Evolutionary conservation across 2,113 vertebrate genomes (phyloP).

Genomic region (Chaetorhynchus papuensis): DNA sequence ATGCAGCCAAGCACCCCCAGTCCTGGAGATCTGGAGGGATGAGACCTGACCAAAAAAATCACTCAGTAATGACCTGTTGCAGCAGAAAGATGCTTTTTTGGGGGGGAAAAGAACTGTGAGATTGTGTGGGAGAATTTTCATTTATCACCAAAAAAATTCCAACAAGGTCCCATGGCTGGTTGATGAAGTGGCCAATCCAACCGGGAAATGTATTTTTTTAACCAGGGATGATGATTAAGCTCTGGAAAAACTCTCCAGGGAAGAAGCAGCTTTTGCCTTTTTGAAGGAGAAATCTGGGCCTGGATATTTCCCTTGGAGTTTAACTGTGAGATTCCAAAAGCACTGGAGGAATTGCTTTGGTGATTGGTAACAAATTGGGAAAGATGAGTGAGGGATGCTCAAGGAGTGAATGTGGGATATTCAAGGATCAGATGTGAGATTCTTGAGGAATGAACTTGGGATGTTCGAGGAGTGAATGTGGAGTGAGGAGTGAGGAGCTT

Average conservation of each 20-base stretch:
- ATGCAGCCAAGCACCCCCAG: accelerated
- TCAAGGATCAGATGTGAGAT: not conserved
- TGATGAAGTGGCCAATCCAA: not conserved
- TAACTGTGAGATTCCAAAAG: accelerated
- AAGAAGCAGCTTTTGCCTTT: not conserved
- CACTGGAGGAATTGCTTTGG: not conserved
- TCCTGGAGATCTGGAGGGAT: not conserved
- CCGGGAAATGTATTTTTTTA: not conserved
- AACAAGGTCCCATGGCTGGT: not conserved
- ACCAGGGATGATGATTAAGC: not conserved
- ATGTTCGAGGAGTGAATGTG: accelerated
- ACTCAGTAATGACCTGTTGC: too few relatives aligned
- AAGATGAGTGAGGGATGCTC: not conserved
- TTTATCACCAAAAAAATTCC: not conserved
- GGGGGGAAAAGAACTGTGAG: accelerated
- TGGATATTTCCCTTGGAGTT: not conserved
- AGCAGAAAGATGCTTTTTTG: not conserved
- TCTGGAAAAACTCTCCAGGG: not conserved
- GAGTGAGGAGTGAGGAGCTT: too few relatives aligned
- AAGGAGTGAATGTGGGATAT: not conserved
- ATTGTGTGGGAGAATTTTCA: not conserved
- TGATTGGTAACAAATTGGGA: accelerated
- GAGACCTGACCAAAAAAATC: not conserved
- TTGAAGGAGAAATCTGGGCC: not conserved
- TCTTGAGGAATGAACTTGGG: not conserved